Conservation (phyloP, 2,797 vertebrate species). For the Perdix hodgsoniae region DNA sequence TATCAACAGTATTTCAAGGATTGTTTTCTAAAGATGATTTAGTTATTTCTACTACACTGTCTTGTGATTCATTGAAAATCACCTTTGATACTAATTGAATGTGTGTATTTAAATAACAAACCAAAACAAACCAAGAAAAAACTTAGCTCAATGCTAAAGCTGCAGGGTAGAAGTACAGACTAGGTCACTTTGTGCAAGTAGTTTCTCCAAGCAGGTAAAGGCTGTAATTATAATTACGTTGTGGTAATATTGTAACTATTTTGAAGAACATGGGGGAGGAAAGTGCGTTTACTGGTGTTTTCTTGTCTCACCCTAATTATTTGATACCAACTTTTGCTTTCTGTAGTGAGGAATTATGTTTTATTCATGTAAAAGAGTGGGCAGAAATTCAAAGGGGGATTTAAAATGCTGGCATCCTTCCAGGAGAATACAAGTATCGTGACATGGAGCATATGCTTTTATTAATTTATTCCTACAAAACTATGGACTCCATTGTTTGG, state of each 20-base stretch:
- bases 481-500: background rate
- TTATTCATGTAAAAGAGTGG: background rate
- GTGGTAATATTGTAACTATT: background rate
- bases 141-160: background rate
- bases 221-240: background rate
- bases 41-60: background rate
- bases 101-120: background rate
- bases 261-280: background rate
- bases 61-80: background rate
- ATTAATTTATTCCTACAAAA: background rate
- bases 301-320: background rate
- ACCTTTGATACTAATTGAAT: background rate
- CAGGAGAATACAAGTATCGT: background rate
- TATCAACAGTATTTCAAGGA: background rate
- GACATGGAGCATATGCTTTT: background rate
- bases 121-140: background rate
- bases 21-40: background rate
- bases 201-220: background rate
- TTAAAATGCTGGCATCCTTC: background rate
- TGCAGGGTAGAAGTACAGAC: background rate
- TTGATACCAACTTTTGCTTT: background rate
- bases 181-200: background rate
- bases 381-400: background rate
- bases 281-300: background rate
- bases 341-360: background rate